Conservation (phyloP, 2,888 invertebrate species). For the Lottia gigantea region DNA sequence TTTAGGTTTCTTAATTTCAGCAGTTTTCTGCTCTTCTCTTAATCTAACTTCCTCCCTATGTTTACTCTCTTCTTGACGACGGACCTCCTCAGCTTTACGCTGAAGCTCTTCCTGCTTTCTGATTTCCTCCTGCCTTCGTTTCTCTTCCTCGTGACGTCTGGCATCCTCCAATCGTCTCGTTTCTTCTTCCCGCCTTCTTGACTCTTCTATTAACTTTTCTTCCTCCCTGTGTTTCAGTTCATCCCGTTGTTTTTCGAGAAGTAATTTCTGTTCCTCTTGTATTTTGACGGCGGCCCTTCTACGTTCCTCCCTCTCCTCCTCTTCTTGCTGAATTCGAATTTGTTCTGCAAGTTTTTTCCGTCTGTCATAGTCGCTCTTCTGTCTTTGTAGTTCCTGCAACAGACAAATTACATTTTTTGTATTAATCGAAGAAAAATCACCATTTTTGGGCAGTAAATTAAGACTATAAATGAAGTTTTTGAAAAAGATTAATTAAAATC, state of each 20-base stretch:
- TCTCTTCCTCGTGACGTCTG: conserved; percentile 25
- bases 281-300: conserved; percentile 49
- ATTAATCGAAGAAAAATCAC: neutral
- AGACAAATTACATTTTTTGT: neutral
- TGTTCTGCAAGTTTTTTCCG: conserved; percentile 63
- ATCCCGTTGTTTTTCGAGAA: conserved; percentile 47
- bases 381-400: conserved; percentile 62
- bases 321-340: conserved; percentile 57
- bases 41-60: conserved; percentile 26
- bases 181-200: conserved; percentile 14
- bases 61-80: conserved; percentile 38
- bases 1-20: conserved; percentile 16
- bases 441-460: too few species aligned
- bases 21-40: conserved; percentile 27
- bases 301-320: conserved; percentile 59
- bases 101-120: conserved; percentile 26
- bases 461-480: too few species aligned
- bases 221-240: conserved; percentile 35
- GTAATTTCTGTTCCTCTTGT: conserved; percentile 60
- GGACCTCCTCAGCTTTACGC: conserved; percentile 23
- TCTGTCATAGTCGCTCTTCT: conserved; percentile 64
- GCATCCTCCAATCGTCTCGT: neutral
- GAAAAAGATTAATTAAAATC: too few species aligned
- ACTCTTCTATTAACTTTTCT: conserved; percentile 24
- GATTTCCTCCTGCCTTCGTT: conserved; percentile 30